phyloP scores from a whole-genome alignment of 64 coral and sea anemone species.

The Pocillopora verrucosa region DNA sequence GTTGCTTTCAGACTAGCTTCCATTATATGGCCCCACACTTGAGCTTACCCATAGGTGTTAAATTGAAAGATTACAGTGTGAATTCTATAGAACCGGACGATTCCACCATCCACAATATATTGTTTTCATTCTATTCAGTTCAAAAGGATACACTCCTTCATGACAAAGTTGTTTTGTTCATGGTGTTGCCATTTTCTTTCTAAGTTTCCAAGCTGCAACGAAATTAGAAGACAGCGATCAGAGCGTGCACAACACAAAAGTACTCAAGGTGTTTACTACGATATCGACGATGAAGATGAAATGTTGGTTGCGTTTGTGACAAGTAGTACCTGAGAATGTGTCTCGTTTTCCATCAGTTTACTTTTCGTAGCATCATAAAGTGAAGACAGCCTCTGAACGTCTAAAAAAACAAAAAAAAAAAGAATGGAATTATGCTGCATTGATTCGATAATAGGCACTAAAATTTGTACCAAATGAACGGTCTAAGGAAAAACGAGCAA shows the following conservation, averaged over 20 bases:
- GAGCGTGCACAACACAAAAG: neutral
- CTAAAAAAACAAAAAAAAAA: constrained; percentile 19
- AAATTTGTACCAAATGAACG: too few relatives aligned
- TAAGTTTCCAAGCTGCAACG: constrained; percentile 86
- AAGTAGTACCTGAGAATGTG: constrained; percentile 82
- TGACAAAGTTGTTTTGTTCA: constrained; percentile 98
- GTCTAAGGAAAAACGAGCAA: too few relatives aligned
- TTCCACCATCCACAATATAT: too few relatives aligned
- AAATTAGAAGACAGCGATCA: neutral
- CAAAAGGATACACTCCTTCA: constrained; percentile 95
- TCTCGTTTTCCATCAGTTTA: constrained; percentile 94
- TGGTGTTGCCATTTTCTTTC: constrained; percentile 97
- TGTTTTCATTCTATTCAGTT: neutral
- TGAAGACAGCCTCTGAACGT: constrained; percentile 69
- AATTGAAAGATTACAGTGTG: too few relatives aligned
- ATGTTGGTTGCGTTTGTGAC: neutral
- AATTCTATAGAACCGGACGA: too few relatives aligned
- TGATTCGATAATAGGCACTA: too few relatives aligned
- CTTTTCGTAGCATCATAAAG: constrained; percentile 84
- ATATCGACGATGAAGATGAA: neutral
- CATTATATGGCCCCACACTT: too few relatives aligned
- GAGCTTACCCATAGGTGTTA: too few relatives aligned
- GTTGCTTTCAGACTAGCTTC: too few relatives aligned
- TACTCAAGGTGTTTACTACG: too few relatives aligned
- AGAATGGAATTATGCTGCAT: neutral